phyloP scores from a whole-genome alignment of 1,140 invertebrate genomes.

The Portunus trituberculatus region DNA sequence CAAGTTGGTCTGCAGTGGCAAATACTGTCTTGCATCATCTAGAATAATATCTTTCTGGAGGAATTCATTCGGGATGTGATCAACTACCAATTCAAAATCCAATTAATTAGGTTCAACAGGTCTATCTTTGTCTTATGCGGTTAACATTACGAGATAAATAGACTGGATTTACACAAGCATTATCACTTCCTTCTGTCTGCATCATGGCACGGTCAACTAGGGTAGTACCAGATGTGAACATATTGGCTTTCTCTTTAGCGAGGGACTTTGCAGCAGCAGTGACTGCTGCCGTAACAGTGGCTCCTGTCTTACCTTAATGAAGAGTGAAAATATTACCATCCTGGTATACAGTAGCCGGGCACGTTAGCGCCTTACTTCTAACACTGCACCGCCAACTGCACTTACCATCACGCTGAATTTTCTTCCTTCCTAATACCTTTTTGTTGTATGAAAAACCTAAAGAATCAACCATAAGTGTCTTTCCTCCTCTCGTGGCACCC shows the following conservation, averaged over 20 bases:
- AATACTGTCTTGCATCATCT: neutral
- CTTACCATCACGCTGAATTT: neutral
- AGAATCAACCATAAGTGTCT: slow-evolving; percentile 38
- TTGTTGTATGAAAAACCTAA: slow-evolving; percentile 28
- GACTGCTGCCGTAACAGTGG: too few species aligned
- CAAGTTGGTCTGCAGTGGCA: neutral
- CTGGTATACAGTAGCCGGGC: slow-evolving; percentile 24
- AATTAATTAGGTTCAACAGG: neutral
- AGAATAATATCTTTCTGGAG: too few species aligned
- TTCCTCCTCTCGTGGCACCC: slow-evolving; percentile 30
- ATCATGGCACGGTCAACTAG: too few species aligned
- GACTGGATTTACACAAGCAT: neutral
- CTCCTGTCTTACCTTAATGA: too few species aligned
- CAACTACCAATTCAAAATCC: neutral
- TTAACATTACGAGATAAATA: neutral
- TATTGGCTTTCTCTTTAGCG: too few species aligned
- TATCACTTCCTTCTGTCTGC: too few species aligned
- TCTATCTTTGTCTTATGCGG: neutral
- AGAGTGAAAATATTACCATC: slow-evolving; percentile 40
- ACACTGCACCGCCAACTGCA: slow-evolving; percentile 44
- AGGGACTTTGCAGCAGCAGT: too few species aligned
- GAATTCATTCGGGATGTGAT: neutral
- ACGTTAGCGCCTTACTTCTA: slow-evolving; percentile 11
- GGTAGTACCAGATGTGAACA: too few species aligned
- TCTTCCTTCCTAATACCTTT: slow-evolving; percentile 18